phyloP scores from a whole-genome alignment of 2,113 vertebrate genomes.

The Engystomops pustulosus region DNA sequence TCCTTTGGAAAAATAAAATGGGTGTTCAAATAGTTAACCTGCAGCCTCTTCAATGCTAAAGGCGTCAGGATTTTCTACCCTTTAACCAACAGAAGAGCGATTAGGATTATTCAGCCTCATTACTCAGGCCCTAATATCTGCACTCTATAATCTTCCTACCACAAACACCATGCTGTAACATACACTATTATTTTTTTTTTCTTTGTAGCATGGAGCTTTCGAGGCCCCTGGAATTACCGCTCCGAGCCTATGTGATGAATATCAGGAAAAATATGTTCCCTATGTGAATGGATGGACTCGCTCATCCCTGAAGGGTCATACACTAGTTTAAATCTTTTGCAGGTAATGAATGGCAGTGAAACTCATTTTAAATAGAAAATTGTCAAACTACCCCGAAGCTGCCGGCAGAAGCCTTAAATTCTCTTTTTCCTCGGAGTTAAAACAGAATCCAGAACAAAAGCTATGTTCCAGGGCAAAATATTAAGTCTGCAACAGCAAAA shows the following conservation, averaged over 20 bases:
- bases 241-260: conserved; percentile 38
- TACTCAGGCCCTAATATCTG: conserved; percentile 40
- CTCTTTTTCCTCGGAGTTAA: conserved; percentile 52
- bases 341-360: conserved; percentile 56
- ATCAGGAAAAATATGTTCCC: conserved; percentile 39
- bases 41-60: not conserved
- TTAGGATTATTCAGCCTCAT: conserved; percentile 48
- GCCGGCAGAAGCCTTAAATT: conserved; percentile 54
- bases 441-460: conserved; percentile 56
- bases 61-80: not conserved
- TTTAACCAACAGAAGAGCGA: not conserved
- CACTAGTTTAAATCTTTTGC: conserved; percentile 56
- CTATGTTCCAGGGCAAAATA: conserved; percentile 53
- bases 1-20: too few relatives aligned
- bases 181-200: conserved; percentile 27
- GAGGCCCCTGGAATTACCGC: conserved; percentile 23
- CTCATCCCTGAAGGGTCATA: conserved; percentile 56
- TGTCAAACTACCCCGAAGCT: conserved; percentile 52
- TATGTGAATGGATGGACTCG: conserved; percentile 32
- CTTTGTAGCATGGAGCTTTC: conserved; percentile 25
- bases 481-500: conserved; percentile 49
- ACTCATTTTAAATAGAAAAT: conserved; percentile 61
- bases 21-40: conserved; percentile 18
- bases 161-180: conserved; percentile 7
- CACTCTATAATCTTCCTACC: conserved; percentile 15